Conservation (phyloP, 2,797 vertebrate species). For the Taeniopygia guttata region DNA sequence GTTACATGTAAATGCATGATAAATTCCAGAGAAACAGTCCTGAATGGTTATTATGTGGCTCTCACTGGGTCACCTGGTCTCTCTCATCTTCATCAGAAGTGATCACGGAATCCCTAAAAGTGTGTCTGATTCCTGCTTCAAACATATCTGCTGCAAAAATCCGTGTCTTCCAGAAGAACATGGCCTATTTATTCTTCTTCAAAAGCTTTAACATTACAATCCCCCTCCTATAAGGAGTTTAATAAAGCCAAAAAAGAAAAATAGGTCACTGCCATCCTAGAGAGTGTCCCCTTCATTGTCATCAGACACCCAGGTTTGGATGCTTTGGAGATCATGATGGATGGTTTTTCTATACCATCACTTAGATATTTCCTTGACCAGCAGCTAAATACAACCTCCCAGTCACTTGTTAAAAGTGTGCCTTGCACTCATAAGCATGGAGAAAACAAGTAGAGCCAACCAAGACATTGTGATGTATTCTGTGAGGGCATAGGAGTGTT, state of each 20-base stretch:
- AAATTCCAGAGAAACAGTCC: background rate
- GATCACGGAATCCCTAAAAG: background rate
- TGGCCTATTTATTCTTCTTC: background rate
- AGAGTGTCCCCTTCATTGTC: background rate
- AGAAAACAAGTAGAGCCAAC: background rate
- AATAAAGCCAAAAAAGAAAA: background rate
- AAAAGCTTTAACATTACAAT: background rate
- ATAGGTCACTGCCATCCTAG: background rate
- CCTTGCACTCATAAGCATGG: background rate
- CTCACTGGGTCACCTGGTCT: background rate
- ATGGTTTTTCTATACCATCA: background rate
- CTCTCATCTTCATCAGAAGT: background rate
- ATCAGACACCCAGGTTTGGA: background rate
- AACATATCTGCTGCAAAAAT: background rate
- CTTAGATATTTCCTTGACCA: background rate
- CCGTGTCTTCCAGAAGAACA: background rate
- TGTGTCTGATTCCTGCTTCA: background rate
- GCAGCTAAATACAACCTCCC: background rate
- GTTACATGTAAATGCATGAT: background rate
- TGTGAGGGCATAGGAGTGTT: background rate
- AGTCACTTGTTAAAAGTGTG: background rate
- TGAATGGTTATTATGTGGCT: background rate
- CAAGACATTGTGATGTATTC: background rate
- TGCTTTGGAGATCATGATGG: background rate
- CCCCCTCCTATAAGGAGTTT: rapidly evolving